Percentiles rank a stretch among this genome's conserved stretches.
These are phyloP conservation scores for Heliocidaris erythrogramma DNA, from an alignment of 35 echinoderm and acorn worm species.

Conservation along the genomic window DNA sequence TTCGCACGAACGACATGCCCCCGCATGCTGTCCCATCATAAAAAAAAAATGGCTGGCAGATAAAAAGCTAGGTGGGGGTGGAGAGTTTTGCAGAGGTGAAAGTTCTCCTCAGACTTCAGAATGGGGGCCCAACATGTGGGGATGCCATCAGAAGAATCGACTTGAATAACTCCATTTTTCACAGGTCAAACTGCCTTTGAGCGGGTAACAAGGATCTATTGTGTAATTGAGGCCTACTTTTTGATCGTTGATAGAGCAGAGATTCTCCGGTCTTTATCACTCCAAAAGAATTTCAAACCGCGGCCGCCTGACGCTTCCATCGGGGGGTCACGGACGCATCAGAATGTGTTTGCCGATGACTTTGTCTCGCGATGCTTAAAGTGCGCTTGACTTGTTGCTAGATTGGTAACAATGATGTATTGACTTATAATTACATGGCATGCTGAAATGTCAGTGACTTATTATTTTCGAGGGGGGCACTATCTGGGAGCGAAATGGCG, in stretches of 20 bases:
- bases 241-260: slow-evolving; percentile 34
- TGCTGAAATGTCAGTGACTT: slow-evolving; percentile 31
- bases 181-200: slow-evolving; percentile 53
- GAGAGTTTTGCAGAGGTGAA: slow-evolving; percentile 27
- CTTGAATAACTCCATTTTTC: slow-evolving; percentile 52
- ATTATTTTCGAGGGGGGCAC: slow-evolving; percentile 20
- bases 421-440: slow-evolving; percentile 42
- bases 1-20: not conserved
- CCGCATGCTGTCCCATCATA: not conserved
- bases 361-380: slow-evolving; percentile 48
- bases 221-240: slow-evolving; percentile 50
- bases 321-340: slow-evolving; percentile 44
- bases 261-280: slow-evolving; percentile 39
- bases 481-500: slow-evolving; percentile 17
- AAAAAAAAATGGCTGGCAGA: not conserved
- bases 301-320: not conserved
- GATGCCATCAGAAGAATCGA: slow-evolving; percentile 17
- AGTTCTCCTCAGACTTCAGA: slow-evolving; percentile 6
- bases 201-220: slow-evolving; percentile 49
- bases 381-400: slow-evolving; percentile 31
- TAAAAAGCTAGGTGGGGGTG: not conserved
- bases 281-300: slow-evolving; percentile 45
- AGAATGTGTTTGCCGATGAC: slow-evolving; percentile 44
- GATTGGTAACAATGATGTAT: slow-evolving; percentile 56
- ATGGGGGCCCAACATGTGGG: slow-evolving; percentile 19